These are phyloP conservation scores for Flabesymbios commensalis DNA, from an alignment of 2,888 invertebrate species.

Conservation along the genomic window DNA sequence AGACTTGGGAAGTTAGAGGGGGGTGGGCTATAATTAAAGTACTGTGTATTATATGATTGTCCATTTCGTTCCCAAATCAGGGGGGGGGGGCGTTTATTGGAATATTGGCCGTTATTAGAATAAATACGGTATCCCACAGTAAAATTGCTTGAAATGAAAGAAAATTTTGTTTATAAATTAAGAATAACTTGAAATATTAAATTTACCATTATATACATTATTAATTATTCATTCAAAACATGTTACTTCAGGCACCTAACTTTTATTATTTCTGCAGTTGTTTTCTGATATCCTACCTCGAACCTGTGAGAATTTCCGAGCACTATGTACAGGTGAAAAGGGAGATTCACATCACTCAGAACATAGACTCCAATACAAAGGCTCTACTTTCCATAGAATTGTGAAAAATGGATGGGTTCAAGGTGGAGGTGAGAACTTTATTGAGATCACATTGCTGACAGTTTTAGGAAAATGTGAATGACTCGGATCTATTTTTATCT, in stretches of 20 bases:
- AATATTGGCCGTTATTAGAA: no score
- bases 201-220: not conserved
- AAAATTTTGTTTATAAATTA: no score
- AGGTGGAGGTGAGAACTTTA: conserved; percentile 68
- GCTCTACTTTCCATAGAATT: conserved; percentile 70
- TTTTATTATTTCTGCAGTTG: conserved; percentile 41
- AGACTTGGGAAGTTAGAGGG: no score
- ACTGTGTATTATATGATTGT: no score
- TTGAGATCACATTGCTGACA: not conserved
- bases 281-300: conserved; percentile 76
- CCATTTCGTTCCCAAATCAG: no score
- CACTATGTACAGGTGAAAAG: conserved; percentile 58
- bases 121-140: no score
- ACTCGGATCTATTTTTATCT: no score
- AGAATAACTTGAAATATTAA: no score
- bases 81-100: no score
- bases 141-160: no score
- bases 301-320: conserved; percentile 75
- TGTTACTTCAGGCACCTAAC: not conserved
- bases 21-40: no score
- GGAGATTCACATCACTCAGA: conserved; percentile 48
- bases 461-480: conserved; percentile 5
- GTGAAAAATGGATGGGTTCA: conserved; percentile 75
- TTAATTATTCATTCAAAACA: not conserved
- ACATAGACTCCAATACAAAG: conserved; percentile 61